Base-by-base conservation (phyloP, 2,888 invertebrate species). In the Brachypalpus laphriformis region DNA sequence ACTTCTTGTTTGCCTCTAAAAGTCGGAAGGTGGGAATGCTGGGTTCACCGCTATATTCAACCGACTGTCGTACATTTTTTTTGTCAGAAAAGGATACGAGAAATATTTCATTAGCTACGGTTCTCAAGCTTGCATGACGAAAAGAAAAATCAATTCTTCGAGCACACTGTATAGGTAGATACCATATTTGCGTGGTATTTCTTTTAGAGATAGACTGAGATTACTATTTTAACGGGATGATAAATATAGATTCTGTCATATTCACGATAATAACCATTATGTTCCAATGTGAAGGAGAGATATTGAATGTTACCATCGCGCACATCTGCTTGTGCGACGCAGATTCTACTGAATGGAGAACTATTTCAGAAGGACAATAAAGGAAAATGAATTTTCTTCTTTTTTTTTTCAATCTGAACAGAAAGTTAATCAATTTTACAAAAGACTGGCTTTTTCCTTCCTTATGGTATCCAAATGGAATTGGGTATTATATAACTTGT, bases 181-280 rank as follows among this genome's bases (percentile, higher is more conserved):
- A 20, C n/a, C 20, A 47, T 3, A 20, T 20, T 47, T 1, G 9
- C 42, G 42, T 16, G 14, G 11, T 40, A 40, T 45, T 22, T 11
- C 49, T 11, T 6, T n/a, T 7, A n/a, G 9, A 1, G n/a, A n/a
- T 20, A 20, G 22, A 9, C 6, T 28, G 28, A n/a, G 22, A 22
- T 4, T 51, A 37, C 11, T 49, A 51, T 51, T 65, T 25, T 49
- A 49, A 49, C 34, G 34, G 28, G 5, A 45, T 47, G n/a, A 18
- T 49, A 49, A 31, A 65, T 65, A 47, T 47, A 47, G 65, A 47
- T 20, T 34, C 49, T 49, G 49, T 49, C 34, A 22, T 18, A n/a
- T 7, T 37, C 14, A 18, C 14, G 18, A 56, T 56, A 56, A 56
- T 18, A 11, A 5, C 18, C 56, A 34, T 20, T 47, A 49, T 45